Conservation (phyloP, 2,113 vertebrate species). For the Neodon shergylaensis region DNA sequence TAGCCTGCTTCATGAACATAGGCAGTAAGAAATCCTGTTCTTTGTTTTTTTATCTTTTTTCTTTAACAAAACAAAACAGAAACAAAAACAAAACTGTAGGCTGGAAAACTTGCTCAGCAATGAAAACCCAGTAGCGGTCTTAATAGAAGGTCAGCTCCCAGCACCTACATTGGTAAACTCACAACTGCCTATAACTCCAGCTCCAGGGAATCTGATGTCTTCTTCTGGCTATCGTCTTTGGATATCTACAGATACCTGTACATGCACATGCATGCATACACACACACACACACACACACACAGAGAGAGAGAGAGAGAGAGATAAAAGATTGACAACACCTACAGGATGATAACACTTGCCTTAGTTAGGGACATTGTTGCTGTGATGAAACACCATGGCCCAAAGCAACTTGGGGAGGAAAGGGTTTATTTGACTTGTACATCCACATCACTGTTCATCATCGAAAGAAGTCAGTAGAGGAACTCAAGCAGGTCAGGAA, state of each 20-base stretch:
- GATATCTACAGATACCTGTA: not conserved
- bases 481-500: not conserved
- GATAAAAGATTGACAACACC: not conserved
- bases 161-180: not conserved
- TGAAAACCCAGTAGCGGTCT: not conserved
- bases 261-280: not conserved
- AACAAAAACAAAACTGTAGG: not conserved
- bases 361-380: not conserved
- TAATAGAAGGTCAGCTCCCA: not conserved
- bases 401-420: not conserved
- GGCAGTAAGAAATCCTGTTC: not conserved
- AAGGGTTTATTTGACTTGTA: not conserved
- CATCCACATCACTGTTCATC: not conserved
- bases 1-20: not conserved
- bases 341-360: not conserved
- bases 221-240: not conserved
- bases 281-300: not conserved
- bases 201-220: not conserved
- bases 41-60: no score
- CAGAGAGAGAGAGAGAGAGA: not conserved
- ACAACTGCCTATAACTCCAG: not conserved
- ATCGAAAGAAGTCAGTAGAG: not conserved
- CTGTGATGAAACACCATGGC: not conserved
- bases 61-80: not conserved
- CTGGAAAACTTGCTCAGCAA: not conserved